Evolutionary conservation across 2,113 vertebrate species (phyloP).

Genomic region (Ctenodactylus gundi): DNA sequence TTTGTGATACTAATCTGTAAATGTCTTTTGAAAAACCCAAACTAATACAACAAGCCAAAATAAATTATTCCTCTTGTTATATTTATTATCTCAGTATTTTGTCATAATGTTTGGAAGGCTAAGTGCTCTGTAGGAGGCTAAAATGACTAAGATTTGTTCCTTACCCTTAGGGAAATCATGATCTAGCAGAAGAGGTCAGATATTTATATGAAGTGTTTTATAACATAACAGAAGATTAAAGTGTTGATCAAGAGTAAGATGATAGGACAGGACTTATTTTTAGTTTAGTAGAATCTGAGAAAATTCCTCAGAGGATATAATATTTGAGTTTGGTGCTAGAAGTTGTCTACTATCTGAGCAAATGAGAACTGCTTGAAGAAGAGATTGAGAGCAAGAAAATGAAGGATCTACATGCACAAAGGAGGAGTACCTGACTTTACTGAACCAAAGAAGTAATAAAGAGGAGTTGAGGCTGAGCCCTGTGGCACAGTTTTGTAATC

Average conservation of each 20-base stretch:
- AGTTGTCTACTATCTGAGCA: background rate
- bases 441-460: background rate
- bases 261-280: background rate
- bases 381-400: background rate
- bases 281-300: background rate
- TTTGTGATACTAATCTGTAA: too few species aligned
- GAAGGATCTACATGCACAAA: background rate
- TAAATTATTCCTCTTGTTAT: background rate
- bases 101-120: background rate
- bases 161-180: background rate
- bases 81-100: background rate
- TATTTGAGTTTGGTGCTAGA: background rate
- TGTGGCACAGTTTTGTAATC: too few species aligned
- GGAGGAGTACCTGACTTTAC: background rate
- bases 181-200: background rate
- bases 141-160: background rate
- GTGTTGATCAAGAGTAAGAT: background rate
- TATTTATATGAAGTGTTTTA: background rate
- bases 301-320: background rate
- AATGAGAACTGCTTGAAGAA: background rate
- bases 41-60: too few species aligned
- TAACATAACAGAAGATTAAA: background rate
- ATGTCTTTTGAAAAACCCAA: too few species aligned
- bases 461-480: background rate
- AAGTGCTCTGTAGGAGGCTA: background rate